Conservation (phyloP, 2,113 vertebrate species). For the Siphamia tubifer region DNA sequence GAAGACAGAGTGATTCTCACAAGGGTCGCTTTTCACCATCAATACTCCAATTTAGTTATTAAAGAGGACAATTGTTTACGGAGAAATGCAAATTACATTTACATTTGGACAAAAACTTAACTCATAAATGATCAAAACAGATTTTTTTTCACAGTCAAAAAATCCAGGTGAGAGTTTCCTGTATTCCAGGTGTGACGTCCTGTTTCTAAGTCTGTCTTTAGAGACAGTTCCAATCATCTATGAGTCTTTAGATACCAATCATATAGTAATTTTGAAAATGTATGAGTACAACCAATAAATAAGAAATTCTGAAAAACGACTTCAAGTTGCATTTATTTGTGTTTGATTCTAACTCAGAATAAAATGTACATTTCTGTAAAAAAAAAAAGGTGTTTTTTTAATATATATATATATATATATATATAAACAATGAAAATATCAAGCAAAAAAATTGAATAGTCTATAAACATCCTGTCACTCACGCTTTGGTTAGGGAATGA, state of each 20-base stretch:
- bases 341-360: no score
- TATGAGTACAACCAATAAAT: constrained; percentile 77
- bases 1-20: constrained; percentile 60
- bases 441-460: no score
- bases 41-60: background rate
- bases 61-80: no score
- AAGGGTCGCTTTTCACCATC: background rate
- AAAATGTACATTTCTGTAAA: no score
- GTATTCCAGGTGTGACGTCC: constrained; percentile 52
- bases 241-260: constrained; percentile 73
- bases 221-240: constrained; percentile 57
- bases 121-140: background rate
- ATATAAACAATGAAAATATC: no score
- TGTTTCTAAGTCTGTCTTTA: constrained; percentile 57
- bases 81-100: no score
- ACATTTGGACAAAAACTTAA: background rate
- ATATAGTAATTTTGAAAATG: constrained; percentile 75
- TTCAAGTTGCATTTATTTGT: constrained; percentile 30
- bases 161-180: constrained; percentile 48
- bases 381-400: no score
- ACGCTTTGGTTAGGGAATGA: no score
- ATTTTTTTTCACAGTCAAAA: background rate
- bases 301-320: constrained; percentile 68
- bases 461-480: no score
- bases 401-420: no score